Conservation (phyloP, 2,888 invertebrate genomes). For the Crematogaster levior region DNA sequence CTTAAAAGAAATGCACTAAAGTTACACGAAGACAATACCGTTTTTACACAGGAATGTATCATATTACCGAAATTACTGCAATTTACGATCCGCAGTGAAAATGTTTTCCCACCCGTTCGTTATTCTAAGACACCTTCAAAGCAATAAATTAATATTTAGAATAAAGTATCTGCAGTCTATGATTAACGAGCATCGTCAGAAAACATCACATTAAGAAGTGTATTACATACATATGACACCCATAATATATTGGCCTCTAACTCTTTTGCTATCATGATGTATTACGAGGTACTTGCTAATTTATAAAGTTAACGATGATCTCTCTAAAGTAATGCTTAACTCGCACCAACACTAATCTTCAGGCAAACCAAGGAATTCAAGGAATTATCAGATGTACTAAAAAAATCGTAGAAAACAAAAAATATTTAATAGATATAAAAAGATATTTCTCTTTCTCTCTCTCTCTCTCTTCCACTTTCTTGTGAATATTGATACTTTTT, state of each 20-base stretch:
- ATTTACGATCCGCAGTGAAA: neutral
- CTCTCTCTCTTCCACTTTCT: no score
- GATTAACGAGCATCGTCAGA: conserved; percentile 64
- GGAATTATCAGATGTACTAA: neutral
- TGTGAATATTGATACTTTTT: conserved; percentile 1
- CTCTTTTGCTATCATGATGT: conserved; percentile 8
- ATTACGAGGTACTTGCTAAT: neutral
- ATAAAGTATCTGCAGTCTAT: conserved; percentile 19
- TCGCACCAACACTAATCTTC: conserved; percentile 1
- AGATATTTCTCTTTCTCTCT: no score
- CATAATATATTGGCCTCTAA: conserved; percentile 30
- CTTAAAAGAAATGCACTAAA: neutral
- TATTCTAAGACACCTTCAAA: neutral
- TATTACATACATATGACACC: conserved; percentile 55
- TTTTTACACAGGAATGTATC: neutral
- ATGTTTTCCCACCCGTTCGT: neutral
- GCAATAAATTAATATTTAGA: conserved; percentile 27
- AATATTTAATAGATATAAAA: neutral
- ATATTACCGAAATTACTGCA: conserved; percentile 15
- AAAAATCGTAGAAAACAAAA: conserved; percentile 8
- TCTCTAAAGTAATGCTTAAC: neutral
- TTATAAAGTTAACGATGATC: neutral
- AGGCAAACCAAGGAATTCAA: neutral
- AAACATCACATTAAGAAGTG: conserved; percentile 49
- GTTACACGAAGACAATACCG: conserved; percentile 7